Conservation (phyloP, 2,797 vertebrate species). For the Chaetodon trifasciatus region DNA sequence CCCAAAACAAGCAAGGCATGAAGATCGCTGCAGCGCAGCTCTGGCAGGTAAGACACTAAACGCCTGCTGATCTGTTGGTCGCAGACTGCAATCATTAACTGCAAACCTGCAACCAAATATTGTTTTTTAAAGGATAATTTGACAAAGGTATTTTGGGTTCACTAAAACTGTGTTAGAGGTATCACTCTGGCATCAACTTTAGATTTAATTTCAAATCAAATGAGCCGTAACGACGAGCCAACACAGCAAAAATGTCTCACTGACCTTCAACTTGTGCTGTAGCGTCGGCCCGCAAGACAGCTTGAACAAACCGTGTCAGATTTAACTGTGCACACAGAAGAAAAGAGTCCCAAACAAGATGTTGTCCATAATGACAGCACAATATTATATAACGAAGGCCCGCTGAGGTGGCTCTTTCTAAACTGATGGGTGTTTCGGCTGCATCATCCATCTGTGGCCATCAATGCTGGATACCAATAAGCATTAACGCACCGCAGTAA, state of each 20-base stretch:
- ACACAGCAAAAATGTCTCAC: neutral
- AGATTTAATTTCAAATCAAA: neutral
- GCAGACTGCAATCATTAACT: neutral
- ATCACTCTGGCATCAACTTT: neutral
- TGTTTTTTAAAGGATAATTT: neutral
- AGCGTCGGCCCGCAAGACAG: neutral
- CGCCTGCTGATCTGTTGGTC: neutral
- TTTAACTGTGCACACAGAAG: neutral
- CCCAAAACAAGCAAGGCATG: neutral
- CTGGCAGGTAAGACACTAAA: neutral
- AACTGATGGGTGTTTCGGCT: neutral
- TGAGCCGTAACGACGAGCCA: neutral
- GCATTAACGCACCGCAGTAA: neutral
- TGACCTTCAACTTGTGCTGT: no score
- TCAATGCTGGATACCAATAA: neutral
- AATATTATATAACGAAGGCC: neutral
- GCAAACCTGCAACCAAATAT: neutral
- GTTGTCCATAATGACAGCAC: neutral
- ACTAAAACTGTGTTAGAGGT: neutral
- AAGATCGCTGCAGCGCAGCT: neutral
- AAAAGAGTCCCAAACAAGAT: neutral
- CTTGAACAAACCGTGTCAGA: neutral
- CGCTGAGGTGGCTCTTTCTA: neutral
- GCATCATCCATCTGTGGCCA: neutral
- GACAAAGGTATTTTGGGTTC: neutral